A percentile compares a stretch with the other conserved stretches of the same genome.
Conservation (phyloP, 2,888 invertebrate genomes). For the Agonopterix heracliana region DNA sequence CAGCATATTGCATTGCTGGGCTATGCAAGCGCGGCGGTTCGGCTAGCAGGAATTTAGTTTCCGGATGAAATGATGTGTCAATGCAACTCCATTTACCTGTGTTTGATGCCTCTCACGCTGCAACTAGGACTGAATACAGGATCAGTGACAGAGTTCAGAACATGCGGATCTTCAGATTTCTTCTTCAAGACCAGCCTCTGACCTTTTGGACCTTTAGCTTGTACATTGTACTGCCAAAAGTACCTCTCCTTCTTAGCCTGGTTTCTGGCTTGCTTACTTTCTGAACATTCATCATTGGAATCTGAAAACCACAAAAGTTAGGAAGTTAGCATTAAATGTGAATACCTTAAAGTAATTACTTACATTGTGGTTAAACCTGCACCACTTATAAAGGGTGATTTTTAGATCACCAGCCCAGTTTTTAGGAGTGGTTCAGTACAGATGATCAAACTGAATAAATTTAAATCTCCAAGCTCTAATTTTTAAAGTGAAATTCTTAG, state of each 20-base stretch:
- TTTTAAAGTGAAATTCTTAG: no score
- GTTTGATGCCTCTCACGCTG: conserved; percentile 92
- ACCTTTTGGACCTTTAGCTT: conserved; percentile 98
- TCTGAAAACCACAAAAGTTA: conserved; percentile 48
- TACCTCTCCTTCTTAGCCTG: conserved; percentile 85
- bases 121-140: conserved; percentile 97
- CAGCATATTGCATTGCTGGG: no score
- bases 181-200: conserved; percentile 90
- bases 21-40: no score
- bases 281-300: conserved; percentile 79
- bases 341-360: neutral
- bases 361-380: neutral
- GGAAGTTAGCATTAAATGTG: no score
- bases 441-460: no score
- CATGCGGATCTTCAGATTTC: conserved; percentile 93
- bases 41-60: no score
- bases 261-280: conserved; percentile 56
- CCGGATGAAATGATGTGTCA: no score
- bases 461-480: no score
- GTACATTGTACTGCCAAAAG: conserved; percentile 99
- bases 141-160: conserved; percentile 92
- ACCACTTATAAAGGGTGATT: neutral
- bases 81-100: conserved; percentile 75
- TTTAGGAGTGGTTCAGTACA: no score
- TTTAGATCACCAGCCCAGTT: neutral